A percentile compares a stretch with the other conserved stretches of the same genome.
Evolutionary conservation across 2,113 vertebrate genomes (phyloP).

Genomic region (Pterocles orientalis): DNA sequence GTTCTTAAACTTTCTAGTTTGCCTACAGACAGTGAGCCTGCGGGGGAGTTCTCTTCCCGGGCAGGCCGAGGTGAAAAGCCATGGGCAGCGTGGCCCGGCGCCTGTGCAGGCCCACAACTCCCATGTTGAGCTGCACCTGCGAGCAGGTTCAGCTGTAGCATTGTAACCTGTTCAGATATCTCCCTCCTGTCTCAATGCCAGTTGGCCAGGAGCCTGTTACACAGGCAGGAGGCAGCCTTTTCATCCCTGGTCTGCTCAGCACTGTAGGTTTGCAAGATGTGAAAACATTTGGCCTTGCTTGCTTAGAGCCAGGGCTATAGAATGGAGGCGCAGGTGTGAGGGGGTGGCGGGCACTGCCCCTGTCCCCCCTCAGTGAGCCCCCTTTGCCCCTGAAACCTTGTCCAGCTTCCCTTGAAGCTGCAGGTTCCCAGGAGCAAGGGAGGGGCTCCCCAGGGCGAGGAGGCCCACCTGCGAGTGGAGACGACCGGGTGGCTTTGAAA

Average conservation of each 20-base stretch:
- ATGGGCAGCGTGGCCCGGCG: accelerated
- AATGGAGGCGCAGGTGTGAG: accelerated
- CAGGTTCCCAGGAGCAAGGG: accelerated
- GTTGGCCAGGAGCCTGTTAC: neutral
- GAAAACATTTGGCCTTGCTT: neutral
- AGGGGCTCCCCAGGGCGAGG: neutral
- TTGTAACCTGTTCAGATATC: neutral
- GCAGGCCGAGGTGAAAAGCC: accelerated
- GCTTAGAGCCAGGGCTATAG: neutral
- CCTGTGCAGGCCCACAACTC: neutral
- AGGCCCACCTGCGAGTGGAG: neutral
- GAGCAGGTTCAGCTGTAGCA: neutral
- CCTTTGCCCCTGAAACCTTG: neutral
- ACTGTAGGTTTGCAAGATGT: neutral
- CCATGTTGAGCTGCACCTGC: accelerated
- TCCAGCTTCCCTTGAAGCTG: neutral
- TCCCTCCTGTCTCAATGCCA: neutral
- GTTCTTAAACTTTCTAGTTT: neutral
- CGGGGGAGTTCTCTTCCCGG: neutral
- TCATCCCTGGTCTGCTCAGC: accelerated
- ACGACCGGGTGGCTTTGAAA: neutral
- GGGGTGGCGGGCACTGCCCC: neutral
- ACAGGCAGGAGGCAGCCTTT: neutral
- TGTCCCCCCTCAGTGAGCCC: neutral
- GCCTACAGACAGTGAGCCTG: neutral